phyloP scores from a whole-genome alignment of 2,888 invertebrate genomes.

The Sinhomidia bicolor region DNA sequence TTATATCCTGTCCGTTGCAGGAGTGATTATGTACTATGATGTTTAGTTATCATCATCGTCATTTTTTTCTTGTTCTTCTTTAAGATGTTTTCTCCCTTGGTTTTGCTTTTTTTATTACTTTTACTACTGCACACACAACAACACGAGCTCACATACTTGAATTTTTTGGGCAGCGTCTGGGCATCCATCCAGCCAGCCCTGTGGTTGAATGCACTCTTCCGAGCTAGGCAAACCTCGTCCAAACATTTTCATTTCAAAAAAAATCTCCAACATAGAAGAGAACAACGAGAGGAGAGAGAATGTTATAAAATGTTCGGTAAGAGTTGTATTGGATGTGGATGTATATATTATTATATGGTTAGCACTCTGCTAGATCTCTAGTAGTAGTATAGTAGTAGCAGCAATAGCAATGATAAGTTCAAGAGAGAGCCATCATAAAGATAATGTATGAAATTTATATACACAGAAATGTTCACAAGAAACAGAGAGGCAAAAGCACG shows the following conservation, averaged over 20 bases:
- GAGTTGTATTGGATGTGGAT: constrained; percentile 5
- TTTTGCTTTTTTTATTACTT: not conserved
- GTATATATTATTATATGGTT: too few species aligned
- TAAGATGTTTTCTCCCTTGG: not conserved
- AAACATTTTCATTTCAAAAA: constrained; percentile 66
- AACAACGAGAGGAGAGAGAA: constrained; percentile 37
- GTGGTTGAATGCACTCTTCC: constrained; percentile 73
- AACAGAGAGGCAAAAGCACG: constrained; percentile 36
- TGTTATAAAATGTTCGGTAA: not conserved
- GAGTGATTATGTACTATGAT: not conserved
- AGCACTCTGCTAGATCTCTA: too few species aligned
- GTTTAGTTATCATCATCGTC: not conserved
- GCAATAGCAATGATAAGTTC: too few species aligned
- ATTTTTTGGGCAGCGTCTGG: constrained; percentile 69
- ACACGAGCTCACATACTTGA: constrained; percentile 58
- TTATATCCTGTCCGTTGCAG: constrained; percentile 4
- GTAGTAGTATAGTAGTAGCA: too few species aligned
- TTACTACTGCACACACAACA: too few species aligned
- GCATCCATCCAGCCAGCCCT: constrained; percentile 72
- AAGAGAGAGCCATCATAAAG: constrained; percentile 36
- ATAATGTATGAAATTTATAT: constrained; percentile 28
- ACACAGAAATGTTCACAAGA: not conserved
- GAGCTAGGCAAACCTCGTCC: constrained; percentile 63
- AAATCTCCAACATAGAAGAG: constrained; percentile 62
- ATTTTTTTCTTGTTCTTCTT: not conserved